These are phyloP conservation scores for Nannobrachium achirus DNA, from an alignment of 2,113 vertebrate species.

Conservation along the genomic window DNA sequence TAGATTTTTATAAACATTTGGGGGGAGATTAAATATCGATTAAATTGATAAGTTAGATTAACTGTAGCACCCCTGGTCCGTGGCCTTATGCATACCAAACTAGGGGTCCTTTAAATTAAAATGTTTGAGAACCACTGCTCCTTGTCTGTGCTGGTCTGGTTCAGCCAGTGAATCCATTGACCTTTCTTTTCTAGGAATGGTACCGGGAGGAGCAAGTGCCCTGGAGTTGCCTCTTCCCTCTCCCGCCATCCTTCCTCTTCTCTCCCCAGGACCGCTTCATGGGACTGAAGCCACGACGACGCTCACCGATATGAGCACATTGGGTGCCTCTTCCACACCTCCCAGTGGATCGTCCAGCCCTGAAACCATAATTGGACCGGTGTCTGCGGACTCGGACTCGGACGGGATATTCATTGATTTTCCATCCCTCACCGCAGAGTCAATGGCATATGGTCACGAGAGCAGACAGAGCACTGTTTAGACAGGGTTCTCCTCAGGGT, in stretches of 20 bases:
- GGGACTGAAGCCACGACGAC: conserved; percentile 67
- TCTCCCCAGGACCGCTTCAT: conserved; percentile 76
- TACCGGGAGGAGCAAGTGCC: conserved; percentile 51
- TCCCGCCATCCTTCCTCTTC: conserved; percentile 69
- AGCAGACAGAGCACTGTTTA: conserved; percentile 75
- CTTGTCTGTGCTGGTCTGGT: background rate
- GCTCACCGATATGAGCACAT: conserved; percentile 80
- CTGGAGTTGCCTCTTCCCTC: conserved; percentile 63
- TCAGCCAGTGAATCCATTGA: background rate
- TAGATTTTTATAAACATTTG: too few species aligned
- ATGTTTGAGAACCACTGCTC: too few species aligned
- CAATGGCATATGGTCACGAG: conserved; percentile 61
- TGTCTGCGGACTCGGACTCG: conserved; percentile 89
- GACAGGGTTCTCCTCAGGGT: conserved; percentile 34
- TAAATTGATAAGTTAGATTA: too few species aligned
- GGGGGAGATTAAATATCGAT: too few species aligned
- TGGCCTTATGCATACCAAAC: background rate
- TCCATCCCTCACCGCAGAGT: conserved; percentile 70
- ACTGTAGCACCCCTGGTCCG: too few species aligned
- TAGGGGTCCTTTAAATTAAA: background rate
- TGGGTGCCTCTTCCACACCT: conserved; percentile 75
- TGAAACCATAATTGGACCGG: conserved; percentile 91
- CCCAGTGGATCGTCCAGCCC: conserved; percentile 88
- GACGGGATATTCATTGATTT: conserved; percentile 98
- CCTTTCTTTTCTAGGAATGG: conserved; percentile 43